phyloP scores from a whole-genome alignment of 2,888 invertebrate genomes.

The Lutraria lutraria region DNA sequence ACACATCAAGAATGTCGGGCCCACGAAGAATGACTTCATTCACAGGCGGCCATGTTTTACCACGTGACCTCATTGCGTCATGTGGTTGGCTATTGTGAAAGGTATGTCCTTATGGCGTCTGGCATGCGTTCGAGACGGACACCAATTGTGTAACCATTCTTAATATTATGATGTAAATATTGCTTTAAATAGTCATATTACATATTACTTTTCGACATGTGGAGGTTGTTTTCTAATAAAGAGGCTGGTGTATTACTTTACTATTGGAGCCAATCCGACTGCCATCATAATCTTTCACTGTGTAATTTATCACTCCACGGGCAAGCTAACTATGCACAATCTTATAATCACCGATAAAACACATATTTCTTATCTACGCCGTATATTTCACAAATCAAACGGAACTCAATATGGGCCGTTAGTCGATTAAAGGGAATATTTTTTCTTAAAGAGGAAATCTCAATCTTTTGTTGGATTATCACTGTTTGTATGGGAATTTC shows the following conservation, averaged over 20 bases:
- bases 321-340: constrained; percentile 45
- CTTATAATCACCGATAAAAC: constrained; percentile 47
- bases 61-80: constrained; percentile 41
- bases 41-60: constrained; percentile 32
- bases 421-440: constrained; percentile 57
- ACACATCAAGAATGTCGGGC: constrained; percentile 41
- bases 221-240: constrained; percentile 30
- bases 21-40: constrained; percentile 41
- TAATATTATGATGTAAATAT: constrained; percentile 29
- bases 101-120: constrained; percentile 29
- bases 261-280: constrained; percentile 25
- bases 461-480: constrained; percentile 50
- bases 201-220: constrained; percentile 2
- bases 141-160: constrained; percentile 33
- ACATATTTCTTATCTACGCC: constrained; percentile 43
- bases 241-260: constrained; percentile 35
- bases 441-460: constrained; percentile 43
- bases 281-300: constrained; percentile 49
- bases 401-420: constrained; percentile 45
- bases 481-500: constrained; percentile 51
- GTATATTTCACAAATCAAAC: constrained; percentile 54
- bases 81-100: constrained; percentile 41
- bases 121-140: constrained; percentile 10
- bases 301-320: constrained; percentile 51
- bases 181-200: constrained; percentile 26